Base-by-base conservation (phyloP, 1,140 invertebrate species). In the Nephotettix cincticeps region DNA sequence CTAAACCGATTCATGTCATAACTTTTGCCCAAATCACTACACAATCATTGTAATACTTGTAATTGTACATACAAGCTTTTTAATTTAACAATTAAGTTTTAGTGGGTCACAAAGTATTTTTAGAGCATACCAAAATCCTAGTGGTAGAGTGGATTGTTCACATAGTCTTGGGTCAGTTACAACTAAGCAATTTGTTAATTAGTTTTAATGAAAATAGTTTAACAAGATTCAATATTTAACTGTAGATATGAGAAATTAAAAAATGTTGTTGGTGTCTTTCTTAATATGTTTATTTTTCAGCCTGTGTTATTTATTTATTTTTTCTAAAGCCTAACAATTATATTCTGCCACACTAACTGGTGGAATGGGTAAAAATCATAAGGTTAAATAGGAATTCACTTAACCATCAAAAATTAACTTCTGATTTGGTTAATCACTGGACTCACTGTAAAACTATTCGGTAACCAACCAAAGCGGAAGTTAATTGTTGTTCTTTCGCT, bases 131-230 rank as follows among this genome's bases (percentile, higher is more conserved):
- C 14, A 61, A 61, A 61, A 61, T 61, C 23, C 56, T 61, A 61
- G 56, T 27, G 56, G 56, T 61, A 61, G 56, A 9, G 56, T 61
- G 56, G 56, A 61, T 61, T 61, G 56, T 61, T 61, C 11, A 27
- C 27, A 36, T 61, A 61, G 56, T 23, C 56, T 61, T 61, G 56
- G 56, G 27, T 27, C 56, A 61, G 27, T 61, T 61, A 51, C 14
- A 6, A 29, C 23, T 61, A 61, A 61, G 56, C 56, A 61, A 61
- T 61, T 61, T 61, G 56, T 61, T 61, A 61, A 61, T 61, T 61
- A 61, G 56, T 61, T 61, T 61, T 61, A 61, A 61, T 9, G 27
- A 29, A 61, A n/a, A 61, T 61, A 61, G 56, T 61, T 61, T 61
- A 61, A 61, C 23, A 23, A 27, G 56, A 61, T 27, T 61, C 56